A percentile compares a stretch with the other conserved stretches of the same genome.
Conservation (phyloP, 2,797 vertebrate genomes). For the Esox masquinongy region DNA sequence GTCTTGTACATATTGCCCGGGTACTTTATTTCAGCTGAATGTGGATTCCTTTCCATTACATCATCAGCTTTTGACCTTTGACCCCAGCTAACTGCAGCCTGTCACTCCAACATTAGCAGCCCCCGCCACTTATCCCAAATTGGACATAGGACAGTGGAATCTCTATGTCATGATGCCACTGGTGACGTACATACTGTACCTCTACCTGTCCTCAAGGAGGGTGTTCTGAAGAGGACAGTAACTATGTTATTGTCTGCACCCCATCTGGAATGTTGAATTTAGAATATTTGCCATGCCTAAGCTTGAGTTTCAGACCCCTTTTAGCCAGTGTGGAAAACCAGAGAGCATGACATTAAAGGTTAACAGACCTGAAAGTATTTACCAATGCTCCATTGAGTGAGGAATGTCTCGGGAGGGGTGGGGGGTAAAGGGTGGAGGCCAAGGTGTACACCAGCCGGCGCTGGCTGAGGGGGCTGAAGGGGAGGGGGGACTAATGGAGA, state of each 20-base stretch:
- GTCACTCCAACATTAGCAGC: not conserved
- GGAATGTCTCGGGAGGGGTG: constrained; percentile 34
- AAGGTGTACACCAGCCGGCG: constrained; percentile 17
- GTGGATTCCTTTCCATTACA: constrained; percentile 51
- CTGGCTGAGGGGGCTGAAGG: not conserved
- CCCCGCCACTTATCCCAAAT: constrained; percentile 1
- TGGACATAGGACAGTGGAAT: not conserved
- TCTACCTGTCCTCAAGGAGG: not conserved
- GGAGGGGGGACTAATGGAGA: not conserved
- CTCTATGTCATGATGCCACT: not conserved
- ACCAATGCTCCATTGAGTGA: constrained; percentile 44
- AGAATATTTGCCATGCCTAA: constrained; percentile 34
- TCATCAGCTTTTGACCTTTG: constrained; percentile 44
- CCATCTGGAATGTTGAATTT: constrained; percentile 29
- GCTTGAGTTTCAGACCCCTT: constrained; percentile 39
- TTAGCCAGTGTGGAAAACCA: constrained; percentile 33
- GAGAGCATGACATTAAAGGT: constrained; percentile 55
- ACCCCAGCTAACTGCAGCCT: constrained; percentile 20
- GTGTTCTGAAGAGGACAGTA: constrained; percentile 7
- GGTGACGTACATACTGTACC: not conserved
- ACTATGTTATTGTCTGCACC: constrained; percentile 13
- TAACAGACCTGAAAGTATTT: constrained; percentile 61
- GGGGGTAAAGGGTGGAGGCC: not conserved
- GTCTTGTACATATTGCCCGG: not conserved
- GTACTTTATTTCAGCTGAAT: not conserved